Conservation (phyloP, 2,113 vertebrate genomes). For the Corydoras sp. region DNA sequence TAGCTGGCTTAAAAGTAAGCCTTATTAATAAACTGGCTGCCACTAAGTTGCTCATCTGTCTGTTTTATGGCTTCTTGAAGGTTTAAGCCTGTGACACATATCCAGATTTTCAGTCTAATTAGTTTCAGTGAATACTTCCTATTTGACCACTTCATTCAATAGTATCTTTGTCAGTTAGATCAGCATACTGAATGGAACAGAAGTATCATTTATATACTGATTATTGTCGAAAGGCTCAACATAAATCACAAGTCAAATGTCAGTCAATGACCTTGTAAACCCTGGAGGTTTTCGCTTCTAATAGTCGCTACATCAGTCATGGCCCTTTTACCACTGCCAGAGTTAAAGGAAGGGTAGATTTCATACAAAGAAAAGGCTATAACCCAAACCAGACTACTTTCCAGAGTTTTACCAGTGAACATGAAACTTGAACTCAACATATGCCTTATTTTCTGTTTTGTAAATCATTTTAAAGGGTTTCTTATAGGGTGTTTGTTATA, state of each 20-base stretch:
- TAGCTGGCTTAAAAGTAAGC: conserved; percentile 53
- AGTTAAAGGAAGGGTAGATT: too few species aligned
- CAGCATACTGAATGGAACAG: neutral
- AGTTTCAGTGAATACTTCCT: conserved; percentile 1
- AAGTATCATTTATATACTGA: neutral
- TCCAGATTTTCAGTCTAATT: conserved; percentile 16
- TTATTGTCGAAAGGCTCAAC: neutral
- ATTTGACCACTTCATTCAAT: neutral
- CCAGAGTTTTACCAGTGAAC: too few species aligned
- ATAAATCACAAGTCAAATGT: conserved; percentile 4
- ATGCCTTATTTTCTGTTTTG: too few species aligned
- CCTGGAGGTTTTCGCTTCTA: neutral
- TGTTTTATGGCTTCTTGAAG: conserved; percentile 13
- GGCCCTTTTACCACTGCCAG: neutral
- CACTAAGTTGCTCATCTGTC: conserved; percentile 25
- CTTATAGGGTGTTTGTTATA: too few species aligned
- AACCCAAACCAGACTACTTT: too few species aligned
- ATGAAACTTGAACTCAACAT: too few species aligned
- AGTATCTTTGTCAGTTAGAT: conserved; percentile 7
- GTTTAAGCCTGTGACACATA: conserved; percentile 21
- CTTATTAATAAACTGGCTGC: conserved; percentile 32
- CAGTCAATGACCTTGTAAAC: conserved; percentile 6
- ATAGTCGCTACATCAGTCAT: neutral
- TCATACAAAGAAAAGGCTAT: too few species aligned
- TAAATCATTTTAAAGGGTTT: too few species aligned